phyloP scores from a whole-genome alignment of 2,797 vertebrate genomes.

The Protosalanx chinensis region DNA sequence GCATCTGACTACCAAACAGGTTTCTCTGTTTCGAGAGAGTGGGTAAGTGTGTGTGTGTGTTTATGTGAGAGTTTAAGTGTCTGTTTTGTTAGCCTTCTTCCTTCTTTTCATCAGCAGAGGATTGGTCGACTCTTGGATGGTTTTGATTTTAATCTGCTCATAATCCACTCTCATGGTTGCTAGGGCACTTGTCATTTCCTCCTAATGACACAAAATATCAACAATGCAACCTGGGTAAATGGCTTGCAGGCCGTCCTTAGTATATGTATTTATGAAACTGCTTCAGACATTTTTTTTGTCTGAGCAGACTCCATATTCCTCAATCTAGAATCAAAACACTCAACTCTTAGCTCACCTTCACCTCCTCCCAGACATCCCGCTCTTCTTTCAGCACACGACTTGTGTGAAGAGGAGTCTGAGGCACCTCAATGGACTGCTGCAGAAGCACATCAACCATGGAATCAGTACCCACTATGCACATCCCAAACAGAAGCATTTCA shows the following conservation, averaged over 20 bases:
- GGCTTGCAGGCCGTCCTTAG: neutral
- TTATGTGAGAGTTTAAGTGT: conserved; percentile 3
- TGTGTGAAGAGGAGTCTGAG: conserved; percentile 82
- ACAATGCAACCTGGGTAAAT: neutral
- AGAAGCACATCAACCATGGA: neutral
- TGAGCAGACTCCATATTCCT: too few relatives aligned
- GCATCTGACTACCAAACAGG: neutral
- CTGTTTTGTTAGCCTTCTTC: conserved; percentile 68
- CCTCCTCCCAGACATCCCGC: conserved; percentile 78
- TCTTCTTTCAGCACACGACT: conserved; percentile 82
- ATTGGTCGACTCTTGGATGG: conserved; percentile 84
- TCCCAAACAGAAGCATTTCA: neutral
- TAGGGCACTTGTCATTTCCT: conserved; percentile 91
- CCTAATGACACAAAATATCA: conserved; percentile 59
- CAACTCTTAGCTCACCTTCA: conserved; percentile 66
- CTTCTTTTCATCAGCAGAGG: conserved; percentile 86
- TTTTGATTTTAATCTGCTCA: conserved; percentile 89
- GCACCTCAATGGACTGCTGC: conserved; percentile 81
- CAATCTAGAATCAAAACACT: too few relatives aligned
- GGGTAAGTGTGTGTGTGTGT: neutral
- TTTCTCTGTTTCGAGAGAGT: neutral
- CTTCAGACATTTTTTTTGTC: neutral
- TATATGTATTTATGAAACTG: neutral
- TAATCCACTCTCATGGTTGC: conserved; percentile 89
- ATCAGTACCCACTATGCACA: neutral